Evolutionary conservation across 2,113 vertebrate species (phyloP), one percentile per base, ranked within the genome.

Genomic region (Hemichromis elongatus): DNA sequence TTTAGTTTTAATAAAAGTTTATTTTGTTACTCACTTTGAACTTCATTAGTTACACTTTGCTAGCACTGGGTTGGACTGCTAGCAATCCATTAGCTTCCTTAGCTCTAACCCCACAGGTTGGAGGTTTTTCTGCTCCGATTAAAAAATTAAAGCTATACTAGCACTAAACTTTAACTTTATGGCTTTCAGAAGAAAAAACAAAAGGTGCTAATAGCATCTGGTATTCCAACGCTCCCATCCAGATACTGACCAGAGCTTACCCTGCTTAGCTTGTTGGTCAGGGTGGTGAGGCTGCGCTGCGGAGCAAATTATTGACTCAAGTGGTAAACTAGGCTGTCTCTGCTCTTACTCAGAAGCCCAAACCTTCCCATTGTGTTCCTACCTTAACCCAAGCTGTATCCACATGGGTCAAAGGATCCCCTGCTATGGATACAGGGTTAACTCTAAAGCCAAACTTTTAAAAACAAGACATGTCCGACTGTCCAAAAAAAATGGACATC

Each of bases 391-490:
- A 8, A 28, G 55, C 24, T 56, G 24, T 21, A 54, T 21, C 10
- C n/a, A 21, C 0, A 21, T 54, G 53, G 0, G 10, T 24, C n/a
- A 54, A 10, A 54, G 5, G 53, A 0, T 10, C 0, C 0, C 10
- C 50, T n/a, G 50, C 19, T 53, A 0, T 0, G 50, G n/a, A 0
- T 53, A n/a, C n/a, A n/a, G 19, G n/a, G 0, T n/a, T 53, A 53
- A 53, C 19, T 53, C 0, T 53, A 53, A 53, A 26, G 3, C 6
- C 6, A 55, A 6, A 54, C 55, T 56, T 0, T 61, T n/a, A 19
- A 61, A 11, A 61, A 61, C 57, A 63, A 35, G 30, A n/a, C 59
- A 33, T 11, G 9, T 1, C 19, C 7, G 5, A 61, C 57, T 35
- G 35, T 35, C 18, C 19, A 35, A 6, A 1, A 14, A 26, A 30